Evolutionary conservation across 2,888 invertebrate species (phyloP), one percentile per base, ranked within the genome.

Genomic region (Andrena bicolor): DNA sequence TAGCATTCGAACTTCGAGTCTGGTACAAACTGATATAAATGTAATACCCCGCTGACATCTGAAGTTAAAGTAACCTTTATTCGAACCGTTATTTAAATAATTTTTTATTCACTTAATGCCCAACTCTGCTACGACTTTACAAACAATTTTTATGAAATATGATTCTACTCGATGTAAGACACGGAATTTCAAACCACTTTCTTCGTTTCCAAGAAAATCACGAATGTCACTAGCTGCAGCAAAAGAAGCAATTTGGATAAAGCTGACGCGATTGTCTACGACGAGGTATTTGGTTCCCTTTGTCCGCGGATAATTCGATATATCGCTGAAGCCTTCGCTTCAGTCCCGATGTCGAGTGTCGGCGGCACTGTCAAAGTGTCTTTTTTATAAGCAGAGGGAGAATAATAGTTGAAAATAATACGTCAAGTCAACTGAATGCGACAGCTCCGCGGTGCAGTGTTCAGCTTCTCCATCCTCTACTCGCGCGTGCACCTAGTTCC

Each of bases 391-490:
- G 56, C 69, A 64, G 70, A 66, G 35, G 69, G 78, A 73, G 76
- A 87, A 90, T 89, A 88, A 88, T 87, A 72, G 86, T 77, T 80
- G 83, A 84, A 90, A 91, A 91, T 90, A 91, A 92, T 92, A 90
- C 89, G 86, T 91, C 90, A 88, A 86, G 82, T 82, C 85, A 82
- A 90, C 82, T 85, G 87, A 88, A 87, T 76, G 78, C 86, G 92
- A 91, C 92, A 89, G 88, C 56, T 90, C 87, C 86, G 87, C 90
- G 87, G 84, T 83, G 82, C 20, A 58, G 41, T 53, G 51, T 76
- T 70, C 82, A 64, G 41, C 60, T 72, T 32, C 72, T 53, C n/a
- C 63, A 35, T 56, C 20, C 65, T 61, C 65, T 49, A 48, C n/a
- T 71, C 56, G 23, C 69, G 23, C 23, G 30, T 28, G 51, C 48